Conservation (phyloP, 2,113 vertebrate species). For the Pelusios castaneus region DNA sequence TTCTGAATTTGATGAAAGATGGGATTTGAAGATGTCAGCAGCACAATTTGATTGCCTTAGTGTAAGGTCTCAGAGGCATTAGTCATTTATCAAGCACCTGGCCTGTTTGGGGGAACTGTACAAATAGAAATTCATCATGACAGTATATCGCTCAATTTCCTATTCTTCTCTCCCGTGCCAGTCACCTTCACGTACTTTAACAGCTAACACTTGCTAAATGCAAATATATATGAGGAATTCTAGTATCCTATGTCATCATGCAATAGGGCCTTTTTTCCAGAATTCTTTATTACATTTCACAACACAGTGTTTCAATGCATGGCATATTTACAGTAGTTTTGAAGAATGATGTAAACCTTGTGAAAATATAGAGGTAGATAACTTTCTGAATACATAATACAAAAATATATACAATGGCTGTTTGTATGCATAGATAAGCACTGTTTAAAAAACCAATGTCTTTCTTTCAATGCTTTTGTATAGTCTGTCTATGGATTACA, state of each 20-base stretch:
- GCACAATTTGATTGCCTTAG: neutral
- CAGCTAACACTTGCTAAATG: neutral
- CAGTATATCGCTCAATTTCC: neutral
- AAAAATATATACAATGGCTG: neutral
- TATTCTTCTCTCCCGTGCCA: neutral
- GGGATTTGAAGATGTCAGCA: neutral
- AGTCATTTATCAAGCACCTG: neutral
- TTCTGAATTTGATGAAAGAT: neutral
- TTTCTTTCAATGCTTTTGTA: slow-evolving; percentile 43
- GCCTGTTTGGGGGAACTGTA: neutral
- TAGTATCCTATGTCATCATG: neutral
- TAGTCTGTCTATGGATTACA: slow-evolving; percentile 97
- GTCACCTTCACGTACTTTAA: neutral
- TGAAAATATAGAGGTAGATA: neutral
- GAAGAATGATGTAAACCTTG: neutral
- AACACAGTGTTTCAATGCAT: neutral
- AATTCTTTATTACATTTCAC: neutral
- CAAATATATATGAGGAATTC: neutral
- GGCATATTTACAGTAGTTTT: neutral
- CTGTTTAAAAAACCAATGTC: slow-evolving; percentile 9
- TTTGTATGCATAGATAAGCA: neutral
- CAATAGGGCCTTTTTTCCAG: neutral
- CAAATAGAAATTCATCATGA: neutral
- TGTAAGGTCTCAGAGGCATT: neutral
- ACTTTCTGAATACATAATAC: neutral